A percentile compares a stretch with the other conserved stretches of the same genome.
These are phyloP conservation scores for Oenanthe melanoleuca DNA, from an alignment of 2,113 vertebrate genomes.

Conservation along the genomic window DNA sequence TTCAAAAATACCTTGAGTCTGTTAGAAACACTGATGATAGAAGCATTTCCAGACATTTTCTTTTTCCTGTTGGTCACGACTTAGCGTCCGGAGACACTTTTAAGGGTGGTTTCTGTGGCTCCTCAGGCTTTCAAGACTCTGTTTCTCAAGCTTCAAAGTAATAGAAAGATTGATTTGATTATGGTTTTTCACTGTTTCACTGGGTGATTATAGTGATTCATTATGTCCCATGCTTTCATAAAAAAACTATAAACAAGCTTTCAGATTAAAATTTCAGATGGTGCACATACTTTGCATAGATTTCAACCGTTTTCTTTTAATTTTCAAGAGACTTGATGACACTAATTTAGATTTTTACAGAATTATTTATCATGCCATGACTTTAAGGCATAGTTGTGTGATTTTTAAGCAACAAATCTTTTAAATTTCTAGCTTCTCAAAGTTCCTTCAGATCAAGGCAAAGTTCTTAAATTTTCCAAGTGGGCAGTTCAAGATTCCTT, in stretches of 20 bases:
- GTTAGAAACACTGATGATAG: not conserved
- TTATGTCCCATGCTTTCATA: not conserved
- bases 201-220: not conserved
- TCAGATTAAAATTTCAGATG: not conserved
- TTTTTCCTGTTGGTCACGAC: not conserved
- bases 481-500: not conserved
- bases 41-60: not conserved
- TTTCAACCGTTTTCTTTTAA: not conserved
- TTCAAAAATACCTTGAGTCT: not conserved
- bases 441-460: not conserved
- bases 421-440: not conserved
- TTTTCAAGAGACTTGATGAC: not conserved
- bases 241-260: not conserved
- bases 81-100: not conserved
- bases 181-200: not conserved
- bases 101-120: not conserved
- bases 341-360: not conserved
- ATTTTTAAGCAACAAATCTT: not conserved
- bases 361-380: not conserved
- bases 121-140: not conserved
- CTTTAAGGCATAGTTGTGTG: not conserved
- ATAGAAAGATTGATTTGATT: not conserved
- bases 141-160: not conserved
- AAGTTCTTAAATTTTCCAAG: not conserved
- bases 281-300: not conserved